These are phyloP conservation scores for Aporophyla lueneburgensis DNA, from an alignment of 2,888 invertebrate genomes.

Conservation along the genomic window DNA sequence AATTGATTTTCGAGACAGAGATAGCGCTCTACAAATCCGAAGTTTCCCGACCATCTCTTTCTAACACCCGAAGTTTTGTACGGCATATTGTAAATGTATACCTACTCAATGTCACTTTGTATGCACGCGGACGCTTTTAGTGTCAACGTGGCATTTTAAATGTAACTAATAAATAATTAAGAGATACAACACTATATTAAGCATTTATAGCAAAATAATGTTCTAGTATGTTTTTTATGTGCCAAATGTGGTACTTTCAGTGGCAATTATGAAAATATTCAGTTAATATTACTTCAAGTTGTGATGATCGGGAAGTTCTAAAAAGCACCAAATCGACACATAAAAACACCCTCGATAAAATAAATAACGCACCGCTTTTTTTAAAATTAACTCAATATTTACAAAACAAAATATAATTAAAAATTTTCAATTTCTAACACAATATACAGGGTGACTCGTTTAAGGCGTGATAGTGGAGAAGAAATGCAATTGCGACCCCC, in stretches of 20 bases:
- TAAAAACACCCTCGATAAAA: constrained; percentile 33
- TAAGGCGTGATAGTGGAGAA: constrained; percentile 45
- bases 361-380: constrained; percentile 59
- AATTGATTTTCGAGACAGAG: neutral
- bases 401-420: constrained; percentile 58
- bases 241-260: constrained; percentile 9
- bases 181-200: constrained; percentile 43
- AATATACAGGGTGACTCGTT: constrained; percentile 43
- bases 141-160: constrained; percentile 38
- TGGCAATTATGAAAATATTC: neutral
- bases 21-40: constrained; percentile 13
- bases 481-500: constrained; percentile 36
- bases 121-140: constrained; percentile 44
- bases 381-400: constrained; percentile 59
- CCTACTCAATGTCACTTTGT: constrained; percentile 38
- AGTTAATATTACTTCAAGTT: neutral
- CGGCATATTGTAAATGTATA: constrained; percentile 23
- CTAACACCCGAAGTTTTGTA: constrained; percentile 11
- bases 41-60: constrained; percentile 9
- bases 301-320: constrained; percentile 11
- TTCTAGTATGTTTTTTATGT: constrained; percentile 21
- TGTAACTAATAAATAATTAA: constrained; percentile 52
- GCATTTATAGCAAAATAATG: constrained; percentile 47
- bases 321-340: constrained; percentile 24
- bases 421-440: constrained; percentile 34